Base-by-base conservation (phyloP, 2,888 invertebrate species). In the Thymelicus lineola region DNA sequence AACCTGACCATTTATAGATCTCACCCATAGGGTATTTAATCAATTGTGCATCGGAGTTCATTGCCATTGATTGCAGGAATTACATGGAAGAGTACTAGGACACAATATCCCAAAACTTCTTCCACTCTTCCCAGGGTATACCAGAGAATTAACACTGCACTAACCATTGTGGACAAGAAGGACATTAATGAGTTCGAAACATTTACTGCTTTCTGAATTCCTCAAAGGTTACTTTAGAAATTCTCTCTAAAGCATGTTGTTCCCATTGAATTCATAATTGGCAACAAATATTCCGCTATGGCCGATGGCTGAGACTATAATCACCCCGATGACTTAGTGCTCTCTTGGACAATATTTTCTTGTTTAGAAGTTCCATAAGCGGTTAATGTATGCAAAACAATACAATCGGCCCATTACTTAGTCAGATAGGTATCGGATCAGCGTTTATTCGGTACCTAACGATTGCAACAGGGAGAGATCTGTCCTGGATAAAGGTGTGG, bases 361-460 rank as follows among this genome's bases (percentile, higher is more conserved):
- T 69, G 63, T 69, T 69, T 69, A 63, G 68, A 63, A 61, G 57
- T 58, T 63, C 69, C 69, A 63, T 69, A 63, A 58, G 63, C 57
- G 69, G 63, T 12, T 69, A 69, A 69, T 69, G 63, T 69, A 70
- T 64, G 70, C 64, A 70, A 70, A 68, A 71, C 71, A 65, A 20
- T 68, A 68, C 68, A 68, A 71, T 68, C 60, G 57, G 61, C 10
- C 59, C 65, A 69, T 71, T 71, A 71, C 53, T 69, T 68, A 69
- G 71, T 69, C 68, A 68, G 71, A 71, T 69, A 63, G 66, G 58
- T 71, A 71, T 71, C 71, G 71, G 66, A 71, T 71, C 71, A 66
- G 63, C 66, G 71, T 71, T 71, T 63, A 63, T 71, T 71, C 53
- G 71, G 71, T 71, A 71, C 63, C 48, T 48, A 62, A 66, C 66